Conservation (phyloP, 2,888 invertebrate genomes). For the Hypselothyrea guttata region DNA sequence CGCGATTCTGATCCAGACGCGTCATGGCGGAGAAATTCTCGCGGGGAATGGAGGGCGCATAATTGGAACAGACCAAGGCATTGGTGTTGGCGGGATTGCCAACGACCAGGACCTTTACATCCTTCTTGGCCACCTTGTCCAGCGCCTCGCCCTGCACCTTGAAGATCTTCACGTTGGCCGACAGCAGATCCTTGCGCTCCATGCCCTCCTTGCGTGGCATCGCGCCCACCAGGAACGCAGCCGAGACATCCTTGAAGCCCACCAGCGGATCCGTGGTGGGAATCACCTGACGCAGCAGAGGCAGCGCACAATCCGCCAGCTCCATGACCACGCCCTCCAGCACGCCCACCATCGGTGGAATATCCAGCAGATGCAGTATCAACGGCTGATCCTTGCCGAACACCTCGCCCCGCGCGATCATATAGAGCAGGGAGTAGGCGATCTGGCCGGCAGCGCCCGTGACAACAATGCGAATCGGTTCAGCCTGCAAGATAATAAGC, state of each 20-base stretch:
- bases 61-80: slow-evolving; percentile 96
- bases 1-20: slow-evolving; percentile 98
- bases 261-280: slow-evolving; percentile 93
- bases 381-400: slow-evolving; percentile 95
- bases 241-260: slow-evolving; percentile 98
- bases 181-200: slow-evolving; percentile 98
- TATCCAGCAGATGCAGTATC: slow-evolving; percentile 95
- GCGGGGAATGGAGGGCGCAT: slow-evolving; percentile 97
- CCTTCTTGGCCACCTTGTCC: slow-evolving; percentile 94
- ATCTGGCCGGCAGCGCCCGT: slow-evolving; percentile 99
- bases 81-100: slow-evolving; percentile 99
- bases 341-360: slow-evolving; percentile 97
- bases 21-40: slow-evolving; percentile 99
- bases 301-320: slow-evolving; percentile 96
- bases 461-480: slow-evolving; percentile 95
- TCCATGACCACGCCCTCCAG: slow-evolving; percentile 99
- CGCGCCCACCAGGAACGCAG: slow-evolving; percentile 97
- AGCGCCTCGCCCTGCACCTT: slow-evolving; percentile 98
- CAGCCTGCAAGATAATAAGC: slow-evolving; percentile 84
- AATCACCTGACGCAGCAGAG: slow-evolving; percentile 91
- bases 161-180: slow-evolving; percentile 99
- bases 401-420: slow-evolving; percentile 97
- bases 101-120: slow-evolving; percentile 97
- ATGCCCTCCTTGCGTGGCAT: slow-evolving; percentile 99
- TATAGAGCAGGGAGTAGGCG: slow-evolving; percentile 97